Evolutionary conservation across 1,140 invertebrate genomes (phyloP), one percentile per base, ranked within the genome.

Genomic region (Branchinecta lindahli): DNA sequence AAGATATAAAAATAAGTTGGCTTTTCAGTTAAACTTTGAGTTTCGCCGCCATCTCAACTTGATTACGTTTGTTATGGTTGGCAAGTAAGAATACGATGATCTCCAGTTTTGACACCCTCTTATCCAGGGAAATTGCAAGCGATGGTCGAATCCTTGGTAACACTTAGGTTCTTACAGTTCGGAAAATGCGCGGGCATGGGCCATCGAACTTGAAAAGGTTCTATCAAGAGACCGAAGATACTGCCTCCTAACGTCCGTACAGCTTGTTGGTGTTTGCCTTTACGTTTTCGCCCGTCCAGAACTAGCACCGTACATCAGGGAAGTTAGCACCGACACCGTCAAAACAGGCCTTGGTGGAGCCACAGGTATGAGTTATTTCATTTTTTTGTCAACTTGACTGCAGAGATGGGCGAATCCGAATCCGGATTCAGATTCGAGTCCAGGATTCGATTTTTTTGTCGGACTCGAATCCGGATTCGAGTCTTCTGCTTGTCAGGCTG

Each of bases 291-390:
- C 96, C 68, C 83, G 90, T 73, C 91, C 92, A 70, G 84, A 91
- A 75, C 85, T 96, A 74, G 87, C 93, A 18, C 87, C 89, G 9
- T 87, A 86, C 76, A 87, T 99, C 67, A 85, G 90, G 73, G 94
- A 98, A 82, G 91, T 98, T 46, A 91, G 92, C 66, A 85, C 91
- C 0, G 94, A 97, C 79, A 92, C 87, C 72, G 95, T 98, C 0
- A 99, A 99, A 82, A 99, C 96, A 8, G 96, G 96, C 12, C 80
- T 99, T 66, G 95, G 96, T 46, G 96, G 96, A 45, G 88, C 96
- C 18, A 91, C 91, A 18, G 90, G 83, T 80, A 82, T 76, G 69
- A 12, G 6, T 15, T 18, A 6, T 70, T 33, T 18, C 0, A 33
- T 70, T 4, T 45, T 18, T 46, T 45, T 68, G 21, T 67, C 18